phyloP scores from a whole-genome alignment of 2,888 invertebrate species.

The Syrista parreyssii region DNA sequence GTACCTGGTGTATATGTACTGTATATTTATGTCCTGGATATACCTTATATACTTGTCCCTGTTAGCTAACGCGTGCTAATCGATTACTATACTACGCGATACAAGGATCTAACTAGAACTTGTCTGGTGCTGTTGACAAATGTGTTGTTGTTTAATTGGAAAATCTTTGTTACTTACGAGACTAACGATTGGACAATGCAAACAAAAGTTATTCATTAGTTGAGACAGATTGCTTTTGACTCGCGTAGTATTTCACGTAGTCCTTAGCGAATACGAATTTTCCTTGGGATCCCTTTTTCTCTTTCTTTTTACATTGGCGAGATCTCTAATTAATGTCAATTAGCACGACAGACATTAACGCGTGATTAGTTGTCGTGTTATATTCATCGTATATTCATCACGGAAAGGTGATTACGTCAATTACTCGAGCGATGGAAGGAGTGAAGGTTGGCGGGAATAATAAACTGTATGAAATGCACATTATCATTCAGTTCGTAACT shows the following conservation, averaged over 20 bases:
- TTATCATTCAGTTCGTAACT: not conserved
- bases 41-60: not conserved
- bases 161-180: no score
- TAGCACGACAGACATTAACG: not conserved
- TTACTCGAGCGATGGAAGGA: not conserved
- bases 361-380: not conserved
- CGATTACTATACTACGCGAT: not conserved
- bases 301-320: no score
- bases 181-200: no score
- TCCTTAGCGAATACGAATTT: not conserved
- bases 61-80: not conserved
- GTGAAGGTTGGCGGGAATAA: not conserved
- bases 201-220: no score
- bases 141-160: no score
- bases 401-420: not conserved
- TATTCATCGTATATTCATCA: not conserved
- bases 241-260: not conserved
- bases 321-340: not conserved
- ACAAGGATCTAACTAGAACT: not conserved
- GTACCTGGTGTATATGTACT: not conserved
- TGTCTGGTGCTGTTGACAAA: no score
- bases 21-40: not conserved
- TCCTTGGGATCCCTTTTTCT: not conserved
- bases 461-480: not conserved
- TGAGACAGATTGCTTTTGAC: no score